A percentile compares a stretch with the other conserved stretches of the same genome.
Conservation (phyloP, 2,888 invertebrate genomes). For the Didymodactylos carnosus region DNA sequence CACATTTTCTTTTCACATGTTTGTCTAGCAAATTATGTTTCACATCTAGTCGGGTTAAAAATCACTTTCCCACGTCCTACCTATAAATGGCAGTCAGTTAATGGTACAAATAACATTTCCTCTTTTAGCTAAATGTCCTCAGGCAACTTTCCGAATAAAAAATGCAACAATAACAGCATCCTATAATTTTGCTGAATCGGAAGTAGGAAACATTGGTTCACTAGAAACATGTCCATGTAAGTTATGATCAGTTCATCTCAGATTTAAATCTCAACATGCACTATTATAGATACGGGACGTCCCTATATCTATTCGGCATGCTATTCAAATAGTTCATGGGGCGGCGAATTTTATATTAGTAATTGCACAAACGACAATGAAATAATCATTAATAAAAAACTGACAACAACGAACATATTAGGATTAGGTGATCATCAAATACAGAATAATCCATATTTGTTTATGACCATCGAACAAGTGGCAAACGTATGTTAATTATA, state of each 20-base stretch:
- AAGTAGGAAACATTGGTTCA: not conserved
- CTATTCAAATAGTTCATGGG: not conserved
- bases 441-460: not conserved
- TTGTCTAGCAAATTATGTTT: too few species aligned
- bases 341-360: not conserved
- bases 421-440: too few species aligned
- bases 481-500: not conserved
- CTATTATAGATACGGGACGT: not conserved
- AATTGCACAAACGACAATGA: not conserved
- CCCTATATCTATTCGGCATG: not conserved
- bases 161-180: not conserved
- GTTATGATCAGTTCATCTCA: not conserved
- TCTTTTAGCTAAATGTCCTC: not conserved
- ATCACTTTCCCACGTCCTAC: too few species aligned
- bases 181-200: not conserved
- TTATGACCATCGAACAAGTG: not conserved
- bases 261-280: not conserved
- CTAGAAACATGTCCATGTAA: not conserved
- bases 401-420: not conserved
- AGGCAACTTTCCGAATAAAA: not conserved
- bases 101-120: too few species aligned
- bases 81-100: too few species aligned
- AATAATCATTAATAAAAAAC: not conserved
- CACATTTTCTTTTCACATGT: too few species aligned
- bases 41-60: too few species aligned